Evolutionary conservation across 2,797 vertebrate species (phyloP).

Genomic region (Etheostoma nigrum): DNA sequence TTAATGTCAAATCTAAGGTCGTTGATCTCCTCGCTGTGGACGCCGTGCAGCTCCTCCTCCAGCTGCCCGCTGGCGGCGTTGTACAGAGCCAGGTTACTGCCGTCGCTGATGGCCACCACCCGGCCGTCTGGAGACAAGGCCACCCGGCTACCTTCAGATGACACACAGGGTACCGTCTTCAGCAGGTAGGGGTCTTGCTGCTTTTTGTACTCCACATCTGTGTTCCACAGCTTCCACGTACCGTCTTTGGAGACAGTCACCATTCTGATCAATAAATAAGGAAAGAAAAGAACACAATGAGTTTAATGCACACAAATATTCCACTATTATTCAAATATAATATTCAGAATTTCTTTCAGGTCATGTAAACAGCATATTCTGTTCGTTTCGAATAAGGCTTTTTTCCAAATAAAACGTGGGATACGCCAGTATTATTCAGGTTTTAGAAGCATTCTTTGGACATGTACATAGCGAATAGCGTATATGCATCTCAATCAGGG

Average conservation of each 20-base stretch:
- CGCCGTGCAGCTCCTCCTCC: conserved; percentile 87
- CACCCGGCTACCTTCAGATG: conserved; percentile 82
- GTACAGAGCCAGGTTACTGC: conserved; percentile 86
- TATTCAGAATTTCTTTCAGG: no score
- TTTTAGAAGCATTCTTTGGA: no score
- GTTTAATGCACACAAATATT: no score
- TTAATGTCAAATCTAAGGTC: conserved; percentile 91
- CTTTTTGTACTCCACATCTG: conserved; percentile 95
- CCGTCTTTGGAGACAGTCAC: conserved; percentile 94
- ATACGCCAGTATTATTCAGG: no score
- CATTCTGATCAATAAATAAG: conserved; percentile 85
- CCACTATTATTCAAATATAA: no score
- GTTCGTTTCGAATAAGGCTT: no score
- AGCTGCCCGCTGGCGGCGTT: conserved; percentile 83
- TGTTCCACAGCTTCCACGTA: conserved; percentile 98
- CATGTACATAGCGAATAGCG: no score
- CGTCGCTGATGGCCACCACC: conserved; percentile 87
- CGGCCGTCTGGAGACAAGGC: conserved; percentile 91
- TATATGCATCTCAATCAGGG: no score
- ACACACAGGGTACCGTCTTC: conserved; percentile 85
- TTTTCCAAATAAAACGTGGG: no score
- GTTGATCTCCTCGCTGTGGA: conserved; percentile 85
- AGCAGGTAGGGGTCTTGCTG: conserved; percentile 96
- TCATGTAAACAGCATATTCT: no score
- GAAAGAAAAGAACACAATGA: neutral